Base-by-base conservation (phyloP, 2,113 vertebrate species). In the Fulica atra region DNA sequence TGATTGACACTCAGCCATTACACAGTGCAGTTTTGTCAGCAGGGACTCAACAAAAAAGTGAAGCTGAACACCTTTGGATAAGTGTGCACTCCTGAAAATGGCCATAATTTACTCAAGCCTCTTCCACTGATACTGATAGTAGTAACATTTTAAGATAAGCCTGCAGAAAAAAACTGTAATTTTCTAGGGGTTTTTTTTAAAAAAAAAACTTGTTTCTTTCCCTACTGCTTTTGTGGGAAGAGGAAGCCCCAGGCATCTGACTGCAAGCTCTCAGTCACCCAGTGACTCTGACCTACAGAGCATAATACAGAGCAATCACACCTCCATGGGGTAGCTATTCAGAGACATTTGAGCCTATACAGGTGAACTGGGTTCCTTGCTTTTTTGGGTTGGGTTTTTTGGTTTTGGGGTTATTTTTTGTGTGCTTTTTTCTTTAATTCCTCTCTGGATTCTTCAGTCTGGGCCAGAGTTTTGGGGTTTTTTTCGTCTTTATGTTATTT, bases 61-160 rank as follows among this genome's bases (percentile, higher is more conserved):
- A 97, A 94, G 87, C 96, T 46, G 83, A 96, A 91, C 89, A 91
- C 72, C 92, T 96, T 84, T 93, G 90, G 95, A 89, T 94, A 97
- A 96, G 91, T 88, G 87, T 91, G 71, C 92, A 83, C 80, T 94
- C 85, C 90, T 93, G 91, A 90, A 97, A 97, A 96, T 96, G 95
- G 84, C 94, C 96, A 94, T 96, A 95, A 96, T 96, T 96, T 96
- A 93, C 95, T 94, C 87, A 92, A 89, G 93, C 72, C 89, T 96
- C 94, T 95, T 92, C 80, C 86, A 81, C 79, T 81, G 86, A 91
- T 97, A 95, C 88, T 85, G 88, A 92, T 95, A 95, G 90, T 81
- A 93, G 86, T 95, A 95, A 96, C 90, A 95, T 95, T 95, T 93
- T 89, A 93, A 96, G 89, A 95, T 92, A 95, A 91, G 95, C 78